Evolutionary conservation across 2,113 vertebrate genomes (phyloP).

Genomic region (Callaeas wilsoni): DNA sequence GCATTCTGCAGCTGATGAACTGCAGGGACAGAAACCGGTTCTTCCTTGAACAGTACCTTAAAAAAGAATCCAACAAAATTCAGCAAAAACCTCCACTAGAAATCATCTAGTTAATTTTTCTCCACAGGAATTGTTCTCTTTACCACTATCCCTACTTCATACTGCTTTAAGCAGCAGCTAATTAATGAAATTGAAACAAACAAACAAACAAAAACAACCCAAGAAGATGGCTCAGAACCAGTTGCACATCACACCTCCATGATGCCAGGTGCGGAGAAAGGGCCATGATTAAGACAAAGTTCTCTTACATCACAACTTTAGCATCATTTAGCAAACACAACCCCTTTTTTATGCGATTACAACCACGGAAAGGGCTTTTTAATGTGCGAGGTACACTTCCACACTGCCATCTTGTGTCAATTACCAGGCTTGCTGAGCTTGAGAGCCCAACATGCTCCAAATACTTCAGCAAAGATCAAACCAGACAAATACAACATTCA

Average conservation of each 20-base stretch:
- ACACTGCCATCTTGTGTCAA: constrained; percentile 72
- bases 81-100: background rate
- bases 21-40: background rate
- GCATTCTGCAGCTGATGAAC: background rate
- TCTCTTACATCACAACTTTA: background rate
- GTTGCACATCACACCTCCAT: rapidly evolving
- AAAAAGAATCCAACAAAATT: background rate
- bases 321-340: background rate
- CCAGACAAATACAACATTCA: background rate
- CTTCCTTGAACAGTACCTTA: background rate
- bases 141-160: background rate
- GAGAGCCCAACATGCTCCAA: background rate
- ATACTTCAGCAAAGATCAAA: background rate
- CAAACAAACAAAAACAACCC: background rate
- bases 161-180: background rate
- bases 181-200: background rate
- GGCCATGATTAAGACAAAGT: background rate
- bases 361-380: background rate
- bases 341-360: background rate
- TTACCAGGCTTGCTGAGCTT: background rate
- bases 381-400: background rate
- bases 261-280: background rate
- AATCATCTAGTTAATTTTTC: background rate
- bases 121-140: background rate
- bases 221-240: background rate